Base-by-base conservation (phyloP, 2,113 vertebrate species). In the Brachirus orientalis region DNA sequence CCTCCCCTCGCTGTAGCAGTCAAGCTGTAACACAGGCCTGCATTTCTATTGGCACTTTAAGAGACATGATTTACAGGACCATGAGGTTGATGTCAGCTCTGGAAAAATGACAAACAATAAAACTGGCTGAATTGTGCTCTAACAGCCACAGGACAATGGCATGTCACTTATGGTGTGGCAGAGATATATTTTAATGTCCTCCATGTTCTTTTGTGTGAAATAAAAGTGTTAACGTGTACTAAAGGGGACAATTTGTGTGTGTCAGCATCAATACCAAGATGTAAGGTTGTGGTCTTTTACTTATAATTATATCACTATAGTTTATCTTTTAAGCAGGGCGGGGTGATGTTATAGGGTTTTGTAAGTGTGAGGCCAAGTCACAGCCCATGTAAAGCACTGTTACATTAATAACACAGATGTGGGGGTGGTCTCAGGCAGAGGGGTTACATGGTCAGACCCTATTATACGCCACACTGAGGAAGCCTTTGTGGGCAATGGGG, bases 61-160 rank as follows among this genome's bases (percentile, higher is more conserved):
- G 94, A 92, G 86, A 92, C 85, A 72, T 95, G 93, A 97, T 97
- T 97, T 95, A 96, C 90, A 89, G 69, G 85, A 79, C 81, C 52
- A 48, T 63, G 87, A 92, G 90, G 86, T 89, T 88, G 93, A 89
- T 93, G 90, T 92, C 92, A 83, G 91, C 86, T 90, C 90, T 87
- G 88, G 91, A 94, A 96, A 95, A 92, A 96, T 96, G 94, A 94
- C 94, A 94, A 94, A 95, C 93, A 94, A 93, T 95, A 96, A 96
- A 95, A 93, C 88, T 90, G 84, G 87, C 12, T 80, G 90, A 88
- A 89, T 91, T 88, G 91, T 87, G 90, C 91, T 91, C 91, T 90
- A 94, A 92, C 93, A 93, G 88, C 91, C 36, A 22, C 56, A 52
- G 74, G 90, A 82, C 94, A 95, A 95, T 94, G 87, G 92, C 81